Percentiles rank a stretch among this genome's conserved stretches.
phyloP scores from a whole-genome alignment of 2,888 invertebrate genomes.

The Drepanosiphum platanoidis region DNA sequence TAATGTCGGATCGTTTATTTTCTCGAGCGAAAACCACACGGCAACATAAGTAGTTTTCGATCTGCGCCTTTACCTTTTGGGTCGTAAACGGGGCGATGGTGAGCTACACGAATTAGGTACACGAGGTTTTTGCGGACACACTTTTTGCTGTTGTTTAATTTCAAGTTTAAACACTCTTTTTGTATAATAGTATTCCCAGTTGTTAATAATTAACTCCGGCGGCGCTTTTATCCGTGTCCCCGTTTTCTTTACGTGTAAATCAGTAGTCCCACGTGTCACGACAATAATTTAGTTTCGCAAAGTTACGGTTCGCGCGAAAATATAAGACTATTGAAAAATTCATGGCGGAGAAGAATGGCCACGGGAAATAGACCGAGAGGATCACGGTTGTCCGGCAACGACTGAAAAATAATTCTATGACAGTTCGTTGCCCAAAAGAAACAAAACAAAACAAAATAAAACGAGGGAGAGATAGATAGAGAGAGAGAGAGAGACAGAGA shows the following conservation, averaged over 20 bases:
- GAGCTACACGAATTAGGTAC: too few relatives aligned
- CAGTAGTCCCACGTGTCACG: background rate
- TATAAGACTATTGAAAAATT: conserved; percentile 10
- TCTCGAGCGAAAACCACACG: too few relatives aligned
- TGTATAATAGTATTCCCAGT: too few relatives aligned
- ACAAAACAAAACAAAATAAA: background rate
- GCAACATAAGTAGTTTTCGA: too few relatives aligned
- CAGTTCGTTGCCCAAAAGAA: conserved; percentile 14
- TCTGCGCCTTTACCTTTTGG: too few relatives aligned
- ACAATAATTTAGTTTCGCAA: background rate
- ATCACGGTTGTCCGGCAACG: background rate
- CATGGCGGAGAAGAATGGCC: background rate
- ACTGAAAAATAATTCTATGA: conserved; percentile 15
- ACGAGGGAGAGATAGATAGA: background rate
- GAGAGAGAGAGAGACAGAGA: background rate
- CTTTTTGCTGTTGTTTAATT: too few relatives aligned
- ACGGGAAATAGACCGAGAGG: background rate
- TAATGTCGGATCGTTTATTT: too few relatives aligned
- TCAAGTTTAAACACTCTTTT: too few relatives aligned
- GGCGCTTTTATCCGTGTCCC: too few relatives aligned
- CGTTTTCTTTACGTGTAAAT: background rate
- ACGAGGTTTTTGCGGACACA: too few relatives aligned
- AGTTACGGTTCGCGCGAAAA: background rate
- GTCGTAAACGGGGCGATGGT: too few relatives aligned
- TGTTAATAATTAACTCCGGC: background rate